These are phyloP conservation scores for Sinodicranocentrus sp. DNA, from an alignment of 2,888 invertebrate species.

Conservation along the genomic window DNA sequence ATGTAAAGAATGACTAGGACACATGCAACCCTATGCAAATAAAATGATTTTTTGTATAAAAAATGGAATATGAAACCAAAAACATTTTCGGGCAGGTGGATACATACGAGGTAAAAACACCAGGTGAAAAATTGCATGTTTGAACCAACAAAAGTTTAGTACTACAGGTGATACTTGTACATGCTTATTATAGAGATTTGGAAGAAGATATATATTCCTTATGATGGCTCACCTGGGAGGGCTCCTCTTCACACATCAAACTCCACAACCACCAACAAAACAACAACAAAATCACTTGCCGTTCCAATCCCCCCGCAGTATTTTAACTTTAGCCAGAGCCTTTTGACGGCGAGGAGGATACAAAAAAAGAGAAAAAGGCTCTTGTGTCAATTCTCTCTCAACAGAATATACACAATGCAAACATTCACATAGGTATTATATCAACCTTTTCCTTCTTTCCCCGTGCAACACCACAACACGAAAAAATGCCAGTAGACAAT, in stretches of 20 bases:
- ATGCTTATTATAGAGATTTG: slow-evolving; percentile 11
- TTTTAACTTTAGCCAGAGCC: too few species aligned
- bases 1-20: slow-evolving; percentile 31
- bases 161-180: too few species aligned
- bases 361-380: neutral
- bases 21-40: neutral
- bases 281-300: slow-evolving; percentile 2
- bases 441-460: neutral
- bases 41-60: slow-evolving; percentile 26
- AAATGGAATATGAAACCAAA: slow-evolving; percentile 37
- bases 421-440: too few species aligned
- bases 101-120: too few species aligned
- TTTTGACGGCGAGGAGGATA: slow-evolving; percentile 2
- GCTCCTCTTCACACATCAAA: slow-evolving; percentile 60
- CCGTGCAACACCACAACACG: neutral
- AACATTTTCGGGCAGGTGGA: neutral
- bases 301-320: too few species aligned
- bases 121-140: too few species aligned
- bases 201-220: slow-evolving; percentile 5
- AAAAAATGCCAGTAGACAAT: neutral
- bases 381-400: slow-evolving; percentile 36
- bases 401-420: neutral
- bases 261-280: neutral
- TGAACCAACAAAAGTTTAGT: too few species aligned
- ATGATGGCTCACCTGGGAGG: slow-evolving; percentile 53